phyloP scores from a whole-genome alignment of 2,797 vertebrate genomes.

The Pelochelys cantorii region DNA sequence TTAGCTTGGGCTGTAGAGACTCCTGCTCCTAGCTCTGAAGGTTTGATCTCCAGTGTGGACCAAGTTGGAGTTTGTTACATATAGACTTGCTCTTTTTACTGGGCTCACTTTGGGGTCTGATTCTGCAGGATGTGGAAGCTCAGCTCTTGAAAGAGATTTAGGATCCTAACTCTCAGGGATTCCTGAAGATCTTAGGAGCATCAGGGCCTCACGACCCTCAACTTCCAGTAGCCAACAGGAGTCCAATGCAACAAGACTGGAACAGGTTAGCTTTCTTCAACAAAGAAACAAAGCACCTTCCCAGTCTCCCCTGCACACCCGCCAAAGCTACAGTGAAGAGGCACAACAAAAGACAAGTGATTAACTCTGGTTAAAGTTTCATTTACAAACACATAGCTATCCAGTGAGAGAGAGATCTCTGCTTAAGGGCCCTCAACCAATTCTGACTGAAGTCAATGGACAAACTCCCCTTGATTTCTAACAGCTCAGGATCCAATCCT shows the following conservation, averaged over 20 bases:
- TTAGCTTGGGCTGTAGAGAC: background rate
- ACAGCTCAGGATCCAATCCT: background rate
- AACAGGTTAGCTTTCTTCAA: background rate
- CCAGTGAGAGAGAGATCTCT: background rate
- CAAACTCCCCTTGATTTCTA: background rate
- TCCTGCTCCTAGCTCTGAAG: background rate
- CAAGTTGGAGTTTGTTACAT: background rate
- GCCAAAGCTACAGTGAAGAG: background rate
- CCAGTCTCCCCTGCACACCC: background rate
- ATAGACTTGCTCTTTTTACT: background rate
- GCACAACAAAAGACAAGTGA: background rate
- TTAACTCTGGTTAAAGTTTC: background rate
- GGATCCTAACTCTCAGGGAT: background rate
- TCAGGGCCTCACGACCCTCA: background rate
- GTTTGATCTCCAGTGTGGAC: background rate
- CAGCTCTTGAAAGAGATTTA: background rate
- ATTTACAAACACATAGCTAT: background rate
- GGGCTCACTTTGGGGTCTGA: background rate
- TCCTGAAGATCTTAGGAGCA: background rate
- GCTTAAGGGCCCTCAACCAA: background rate
- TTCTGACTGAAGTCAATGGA: background rate
- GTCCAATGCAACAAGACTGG: background rate
- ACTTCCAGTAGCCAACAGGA: background rate
- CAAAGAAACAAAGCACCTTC: background rate
- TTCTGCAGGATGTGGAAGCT: background rate